Base-by-base conservation (phyloP, 92 coral and sea anemone genomes). In the Phenganax subtilis region DNA sequence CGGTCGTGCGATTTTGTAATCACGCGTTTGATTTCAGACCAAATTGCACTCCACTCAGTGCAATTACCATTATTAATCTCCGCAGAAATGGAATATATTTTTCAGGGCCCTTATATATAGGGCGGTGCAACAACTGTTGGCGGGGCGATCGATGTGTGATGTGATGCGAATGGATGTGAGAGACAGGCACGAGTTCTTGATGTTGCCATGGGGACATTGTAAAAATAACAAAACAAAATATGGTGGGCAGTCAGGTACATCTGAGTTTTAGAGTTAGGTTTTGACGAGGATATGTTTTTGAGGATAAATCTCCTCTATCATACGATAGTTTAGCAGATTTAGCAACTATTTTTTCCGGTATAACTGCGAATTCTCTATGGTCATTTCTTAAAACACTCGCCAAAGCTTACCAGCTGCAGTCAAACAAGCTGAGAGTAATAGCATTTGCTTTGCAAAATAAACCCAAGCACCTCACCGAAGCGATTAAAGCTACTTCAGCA, bases 151-250 rank as follows among this genome's bases (percentile, higher is more conserved):
- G 80, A 75, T 56, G 80, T 75, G 65, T 75, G 80, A 75, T 75
- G 80, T 65, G 28, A 75, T 47, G 80, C 25, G 25, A 20, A 20
- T 20, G 25, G 25, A 20, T 20, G 25, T 20, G 25, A 20, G 25
- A 20, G 66, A 75, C 80, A 54, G 80, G 80, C 55, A 51, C 80
- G 60, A 62, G 80, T 51, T 51, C 16, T 62, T 75, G 80, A 31
- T 75, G 80, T 75, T 75, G 80, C 80, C 80, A 75, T 75, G 55
- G 64, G 63, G 80, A 75, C 80, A 75, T 76, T 62, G 68, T 62
- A 20, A n/a, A n/a, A 62, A 62, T 14, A 62, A 62, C 68, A 62
- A 62, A 62, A 9, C 27, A 62, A 9, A 16, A 20, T 20, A 62
- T 62, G 68, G 29, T 37, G 68, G 68, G 68, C 58, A 55, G 12